Base-by-base conservation (phyloP, 1,140 invertebrate species). In the Habropoda laboriosa region DNA sequence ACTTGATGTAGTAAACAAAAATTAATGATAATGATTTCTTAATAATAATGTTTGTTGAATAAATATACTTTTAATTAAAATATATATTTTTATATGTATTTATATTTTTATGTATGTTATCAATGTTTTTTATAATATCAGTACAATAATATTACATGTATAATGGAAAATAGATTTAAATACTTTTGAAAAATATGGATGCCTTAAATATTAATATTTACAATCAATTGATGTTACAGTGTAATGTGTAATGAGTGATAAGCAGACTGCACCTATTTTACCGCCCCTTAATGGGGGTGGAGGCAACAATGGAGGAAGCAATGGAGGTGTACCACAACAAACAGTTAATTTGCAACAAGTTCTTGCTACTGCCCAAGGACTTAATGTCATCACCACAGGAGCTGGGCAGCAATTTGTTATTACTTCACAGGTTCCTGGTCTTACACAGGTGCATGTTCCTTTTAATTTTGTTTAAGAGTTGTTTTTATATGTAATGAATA, bases 211-310 rank as follows among this genome's bases (percentile, higher is more conserved):
- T 45, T n/a, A n/a, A 72, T 35, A 49, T 77, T 27, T 72, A 6
- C 13, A 77, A 24, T 81, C 81, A 79, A 77, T 53, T 79, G 49
- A 55, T 66, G 21, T 90, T 92, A n/a, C 85, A 93, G 92, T 89
- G 86, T 92, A 85, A 92, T 90, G 88, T 93, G 92, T 92, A 89
- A 94, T 94, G 93, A 93, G 91, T 90, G 93, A 93, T 90, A 93
- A 93, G 86, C 93, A 93, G 88, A 84, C 88, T 87, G 82, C 88
- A 87, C 87, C 92, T 90, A 92, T 88, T 88, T 87, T 93, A 85
- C 92, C 92, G 87, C 92, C 92, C 92, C 92, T 93, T 63, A 85
- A 87, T 79, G 87, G 89, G 88, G 92, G 92, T 91, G 91, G 90
- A 87, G 85, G 89, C 84, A 92, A 91, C 76, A 92, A 91, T 91